phyloP scores from a whole-genome alignment of 2,113 vertebrate genomes.

The Ahaetulla prasina region DNA sequence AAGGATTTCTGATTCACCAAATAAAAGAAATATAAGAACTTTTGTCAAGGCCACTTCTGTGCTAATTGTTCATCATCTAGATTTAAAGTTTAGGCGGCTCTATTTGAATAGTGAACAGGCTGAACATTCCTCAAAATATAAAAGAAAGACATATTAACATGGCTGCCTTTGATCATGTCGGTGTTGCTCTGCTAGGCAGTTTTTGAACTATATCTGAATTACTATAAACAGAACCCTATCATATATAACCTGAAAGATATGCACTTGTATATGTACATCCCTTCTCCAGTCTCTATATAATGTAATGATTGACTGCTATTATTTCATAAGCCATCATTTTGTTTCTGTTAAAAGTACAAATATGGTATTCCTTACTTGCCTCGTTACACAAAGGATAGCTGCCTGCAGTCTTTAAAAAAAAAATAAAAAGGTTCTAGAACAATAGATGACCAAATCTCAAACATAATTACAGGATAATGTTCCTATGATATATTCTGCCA shows the following conservation, averaged over 20 bases:
- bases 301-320: not conserved
- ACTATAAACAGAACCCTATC: not conserved
- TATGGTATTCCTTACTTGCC: not conserved
- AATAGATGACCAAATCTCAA: not conserved
- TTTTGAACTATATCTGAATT: not conserved
- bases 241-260: not conserved
- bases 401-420: not conserved
- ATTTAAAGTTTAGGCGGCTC: not conserved
- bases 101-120: not conserved
- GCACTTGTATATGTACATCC: not conserved
- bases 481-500: not conserved
- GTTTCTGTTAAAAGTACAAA: not conserved
- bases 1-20: not conserved
- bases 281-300: not conserved
- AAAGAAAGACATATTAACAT: not conserved
- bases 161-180: not conserved
- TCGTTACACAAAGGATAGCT: not conserved
- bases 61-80: not conserved
- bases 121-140: not conserved
- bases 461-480: not conserved
- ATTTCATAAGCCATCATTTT: not conserved
- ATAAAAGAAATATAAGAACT: not conserved
- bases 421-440: not conserved
- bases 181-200: not conserved
- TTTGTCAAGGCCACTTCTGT: not conserved